Base-by-base conservation (phyloP, 2,888 invertebrate genomes). In the Sphinx pinastri region DNA sequence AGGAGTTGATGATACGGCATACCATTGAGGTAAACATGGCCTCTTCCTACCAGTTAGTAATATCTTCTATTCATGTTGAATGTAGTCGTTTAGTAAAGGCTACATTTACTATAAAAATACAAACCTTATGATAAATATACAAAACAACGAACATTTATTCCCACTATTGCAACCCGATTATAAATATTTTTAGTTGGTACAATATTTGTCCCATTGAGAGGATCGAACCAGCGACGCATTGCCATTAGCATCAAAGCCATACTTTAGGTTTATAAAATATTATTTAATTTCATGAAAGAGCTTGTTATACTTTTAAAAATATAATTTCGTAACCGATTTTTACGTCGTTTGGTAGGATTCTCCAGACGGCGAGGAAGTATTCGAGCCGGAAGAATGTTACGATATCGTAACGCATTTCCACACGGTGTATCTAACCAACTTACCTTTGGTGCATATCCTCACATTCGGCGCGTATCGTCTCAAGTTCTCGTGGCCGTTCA, bases 321-420 rank as follows among this genome's bases (percentile, higher is more conserved):
- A 60, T 31, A 31, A 8, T n/a, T 52, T 12, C 11, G 51, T 14
- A 60, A 49, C 51, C 6, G 14, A 51, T 51, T 51, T 12, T 5
- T 57, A 13, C 12, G 25, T 14, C 8, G 13, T 5, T 69, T 81
- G 81, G 0, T 74, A 94, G 94, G 90, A 92, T 73, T 87, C 89
- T 0, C 93, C 93, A 0, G 84, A 88, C 16, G 90, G 91, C 0
- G 81, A 91, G 73, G 88, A 90, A 71, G 84, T 92, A 8, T 93
- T 92, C 72, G 82, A 81, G 13, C 88, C 93, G 0, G 86, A 88
- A 0, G 93, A 93, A 63, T 87, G 90, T 72, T 93, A 89, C 70
- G 91, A 93, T 74, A 89, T 94, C n/a, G 10, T 92, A 31, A 84
- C 88, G 0, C 93, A 94, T 73, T 94, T 94, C 79, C 93, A 93